Evolutionary conservation across 2,797 vertebrate genomes (phyloP), one percentile per base, ranked within the genome.

Genomic region (Helicolenus hilgendorfi): DNA sequence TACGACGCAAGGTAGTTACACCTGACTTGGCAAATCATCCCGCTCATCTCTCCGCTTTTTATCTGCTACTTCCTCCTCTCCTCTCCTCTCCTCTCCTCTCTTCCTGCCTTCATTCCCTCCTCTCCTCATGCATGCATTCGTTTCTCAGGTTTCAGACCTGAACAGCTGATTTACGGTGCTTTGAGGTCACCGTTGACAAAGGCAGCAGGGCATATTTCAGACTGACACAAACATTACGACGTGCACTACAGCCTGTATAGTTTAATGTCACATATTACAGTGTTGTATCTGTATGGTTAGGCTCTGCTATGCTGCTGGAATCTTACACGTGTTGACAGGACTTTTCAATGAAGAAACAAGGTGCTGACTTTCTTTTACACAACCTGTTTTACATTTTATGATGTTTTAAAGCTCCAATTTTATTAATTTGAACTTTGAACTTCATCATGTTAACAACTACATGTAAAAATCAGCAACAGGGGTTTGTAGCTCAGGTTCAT

Each of bases 1-100:
- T 89, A 87, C 70, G 78, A 94, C 31, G 59, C 56, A 56, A 90
- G 85, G 84, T 91, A 83, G 85, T 92, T 88, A 81, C 92, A 93
- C 88, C 93, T 95, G 93, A 92, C 90, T 90, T 82, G 89, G 85
- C 95, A 92, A 92, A 93, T 92, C 89, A 87, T 73, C 79, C 27
- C 7, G 14, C 80, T 91, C 86, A 83, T 92, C 80, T 81, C 77
- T 27, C 13, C 0, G 1, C 36, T 45, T 85, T 91, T 87, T 84
- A 86, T 92, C 90, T 73, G 64, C 36, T 58, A 7, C 76, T 65
- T 67, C 60, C 80, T 80, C 33, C 62, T 58, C 53, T 56, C 53
- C 38, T 49, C 63, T 62, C 55, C 24, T 59, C 58, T 55, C 26
- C 22, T 29, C 58, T 58, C 56, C 13, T 49, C 27, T 33, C 70